Evolutionary conservation across 2,888 invertebrate genomes (phyloP), one percentile per base, ranked within the genome.

Genomic region (Eurytoma adleriae): DNA sequence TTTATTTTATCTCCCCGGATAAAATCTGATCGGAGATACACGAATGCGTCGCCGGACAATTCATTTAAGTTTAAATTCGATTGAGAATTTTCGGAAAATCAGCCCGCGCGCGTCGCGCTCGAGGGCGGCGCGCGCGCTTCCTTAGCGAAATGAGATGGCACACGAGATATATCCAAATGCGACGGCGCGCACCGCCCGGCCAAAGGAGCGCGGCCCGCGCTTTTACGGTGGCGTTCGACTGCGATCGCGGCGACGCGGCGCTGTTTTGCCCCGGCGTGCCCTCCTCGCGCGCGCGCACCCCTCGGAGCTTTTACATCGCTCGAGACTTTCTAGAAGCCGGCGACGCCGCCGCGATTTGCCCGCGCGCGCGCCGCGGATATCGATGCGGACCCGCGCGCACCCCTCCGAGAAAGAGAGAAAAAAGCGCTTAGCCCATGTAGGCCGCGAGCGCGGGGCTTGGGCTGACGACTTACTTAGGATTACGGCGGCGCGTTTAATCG

Each of bases 221-320:
- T 83, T 84, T 83, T 84, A 83, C 78, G 83, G 82, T 24, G 82
- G 79, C 81, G 78, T 83, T 81, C 83, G 80, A 82, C 81, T 69
- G 76, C 82, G 82, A 81, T 84, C 82, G 81, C 75, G 18, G 10
- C 24, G 68, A 18, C 24, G 24, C 20, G 78, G 81, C 79, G 78
- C 81, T 83, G 79, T 82, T 83, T 80, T 82, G 83, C 75, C 80
- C 80, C n/a, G n/a, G n/a, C 59, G 24, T 14, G 20, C 13, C 59
- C 24, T 2, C 24, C 24, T 24, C 24, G 24, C 24, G 24, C 24
- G 24, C 24, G 24, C 24, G 24, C 24, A 2, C 24, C 1, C 24
- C 24, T 24, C 61, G 16, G 75, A 82, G 82, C 82, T 84, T 84
- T 82, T 82, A 83, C 82, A 74, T 73, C 67, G 57, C 24, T 24